Conservation (phyloP, 2,888 invertebrate genomes). For the Cylloceria caligata region DNA sequence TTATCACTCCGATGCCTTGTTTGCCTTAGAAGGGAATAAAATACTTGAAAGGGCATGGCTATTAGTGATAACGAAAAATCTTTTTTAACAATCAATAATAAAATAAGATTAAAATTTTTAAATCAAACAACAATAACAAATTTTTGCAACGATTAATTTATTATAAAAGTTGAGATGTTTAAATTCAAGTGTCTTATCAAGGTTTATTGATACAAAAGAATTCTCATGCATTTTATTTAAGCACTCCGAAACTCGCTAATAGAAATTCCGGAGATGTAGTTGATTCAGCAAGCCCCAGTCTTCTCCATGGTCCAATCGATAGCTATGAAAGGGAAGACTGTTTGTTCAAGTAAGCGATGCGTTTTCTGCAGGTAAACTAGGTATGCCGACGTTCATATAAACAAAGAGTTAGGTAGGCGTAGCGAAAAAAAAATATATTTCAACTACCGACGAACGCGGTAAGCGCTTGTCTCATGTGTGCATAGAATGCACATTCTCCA, state of each 20-base stretch:
- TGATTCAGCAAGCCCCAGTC: slow-evolving; percentile 6
- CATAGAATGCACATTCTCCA: slow-evolving; percentile 45
- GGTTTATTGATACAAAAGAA: not conserved
- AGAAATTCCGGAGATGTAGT: not conserved
- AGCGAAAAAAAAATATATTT: slow-evolving; percentile 35
- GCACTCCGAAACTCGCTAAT: not conserved
- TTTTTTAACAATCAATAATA: not conserved
- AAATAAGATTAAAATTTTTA: not conserved
- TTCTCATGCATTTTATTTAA: not conserved
- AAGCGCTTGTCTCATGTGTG: slow-evolving; percentile 17
- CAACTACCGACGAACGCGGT: slow-evolving; percentile 37
- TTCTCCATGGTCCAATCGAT: not conserved
- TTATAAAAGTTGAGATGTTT: not conserved
- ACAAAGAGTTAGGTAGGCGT: slow-evolving; percentile 49
- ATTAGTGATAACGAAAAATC: not conserved
- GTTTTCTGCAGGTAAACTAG: slow-evolving; percentile 16
- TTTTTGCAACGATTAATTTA: not conserved
- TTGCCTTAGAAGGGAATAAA: too few species aligned
- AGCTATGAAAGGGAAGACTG: slow-evolving; percentile 40
- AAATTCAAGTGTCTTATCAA: not conserved
- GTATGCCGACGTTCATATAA: slow-evolving; percentile 20
- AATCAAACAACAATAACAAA: not conserved
- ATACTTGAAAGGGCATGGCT: too few species aligned
- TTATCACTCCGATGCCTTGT: not conserved
- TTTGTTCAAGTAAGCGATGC: slow-evolving; percentile 11